phyloP scores from a whole-genome alignment of 2,113 vertebrate genomes.

The Pelobates fuscus region DNA sequence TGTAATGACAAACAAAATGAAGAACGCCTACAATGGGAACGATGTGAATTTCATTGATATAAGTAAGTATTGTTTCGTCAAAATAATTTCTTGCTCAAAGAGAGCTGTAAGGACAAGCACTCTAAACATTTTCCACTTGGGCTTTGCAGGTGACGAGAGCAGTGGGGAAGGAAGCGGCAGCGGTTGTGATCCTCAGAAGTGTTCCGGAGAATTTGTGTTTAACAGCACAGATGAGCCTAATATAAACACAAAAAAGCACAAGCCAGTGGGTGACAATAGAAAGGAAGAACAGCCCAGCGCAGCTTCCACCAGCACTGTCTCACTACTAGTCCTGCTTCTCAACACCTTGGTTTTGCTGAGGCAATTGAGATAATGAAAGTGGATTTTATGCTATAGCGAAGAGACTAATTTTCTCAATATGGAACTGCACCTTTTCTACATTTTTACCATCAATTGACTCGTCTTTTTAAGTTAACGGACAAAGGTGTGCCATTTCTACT shows the following conservation, averaged over 20 bases:
- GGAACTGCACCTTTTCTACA: constrained; percentile 72
- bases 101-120: constrained; percentile 10
- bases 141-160: constrained; percentile 73
- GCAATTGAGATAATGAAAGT: constrained; percentile 77
- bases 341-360: constrained; percentile 69
- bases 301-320: constrained; percentile 47
- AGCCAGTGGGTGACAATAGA: constrained; percentile 57
- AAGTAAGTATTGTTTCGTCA: constrained; percentile 66
- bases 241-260: background rate
- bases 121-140: background rate
- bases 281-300: constrained; percentile 45
- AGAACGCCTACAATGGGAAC: constrained; percentile 87
- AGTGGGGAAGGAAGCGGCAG: constrained; percentile 92
- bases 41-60: constrained; percentile 82
- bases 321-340: constrained; percentile 56
- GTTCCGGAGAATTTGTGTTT: constrained; percentile 77
- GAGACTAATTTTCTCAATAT: constrained; percentile 63
- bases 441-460: constrained; percentile 76
- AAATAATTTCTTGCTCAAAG: background rate
- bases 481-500: constrained; percentile 76
- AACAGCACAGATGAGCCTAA: constrained; percentile 69
- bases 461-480: constrained; percentile 73
- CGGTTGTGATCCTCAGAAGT: constrained; percentile 80
- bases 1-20: constrained; percentile 91
- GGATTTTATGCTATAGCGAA: constrained; percentile 48